Base-by-base conservation (phyloP, 1,140 invertebrate genomes). In the Drosophila mayri region DNA sequence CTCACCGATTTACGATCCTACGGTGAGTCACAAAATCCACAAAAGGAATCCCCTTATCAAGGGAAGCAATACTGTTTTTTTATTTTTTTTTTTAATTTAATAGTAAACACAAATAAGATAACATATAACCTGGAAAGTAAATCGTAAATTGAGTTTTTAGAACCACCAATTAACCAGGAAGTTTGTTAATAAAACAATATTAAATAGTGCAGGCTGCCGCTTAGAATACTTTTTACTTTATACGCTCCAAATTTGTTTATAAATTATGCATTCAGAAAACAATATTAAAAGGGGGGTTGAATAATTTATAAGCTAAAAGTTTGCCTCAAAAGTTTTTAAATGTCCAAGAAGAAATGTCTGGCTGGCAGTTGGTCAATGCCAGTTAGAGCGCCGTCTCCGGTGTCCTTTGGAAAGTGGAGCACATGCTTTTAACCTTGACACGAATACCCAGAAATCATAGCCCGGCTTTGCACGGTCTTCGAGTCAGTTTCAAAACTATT, bases 341-440 rank as follows among this genome's bases (percentile, higher is more conserved):
- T 49, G n/a, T 20, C 9, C 11, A 3, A 35, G 43, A 35, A 32
- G 43, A 30, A 47, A 52, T 55, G 57, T 61, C 16, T 76, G 50
- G 61, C 12, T 76, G 38, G 25, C 47, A 25, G 7, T 20, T 75
- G 64, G 61, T 70, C 66, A 72, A 71, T 75, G 76, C 44, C 55
- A 43, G 63, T 62, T 64, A 60, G 28, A 50, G 65, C 46, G 38
- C 57, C 32, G 57, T 58, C 66, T 72, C 46, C 46, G 38, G 46
- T 49, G 61, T 85, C 75, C 83, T 87, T 82, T 65, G 4, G 12
- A 54, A 91, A 79, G 58, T 91, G 65, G 72, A 73, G 78, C 83
- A 88, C 66, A 91, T 88, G 72, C 80, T 57, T 84, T 81, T 43
- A 81, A 91, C 87, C 87, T 91, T 91, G 87, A 91, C 88, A 91